Percentiles rank a stretch among this genome's conserved stretches.
Evolutionary conservation across 2,888 invertebrate genomes (phyloP).

Genomic region (Alloplasta piceator): DNA sequence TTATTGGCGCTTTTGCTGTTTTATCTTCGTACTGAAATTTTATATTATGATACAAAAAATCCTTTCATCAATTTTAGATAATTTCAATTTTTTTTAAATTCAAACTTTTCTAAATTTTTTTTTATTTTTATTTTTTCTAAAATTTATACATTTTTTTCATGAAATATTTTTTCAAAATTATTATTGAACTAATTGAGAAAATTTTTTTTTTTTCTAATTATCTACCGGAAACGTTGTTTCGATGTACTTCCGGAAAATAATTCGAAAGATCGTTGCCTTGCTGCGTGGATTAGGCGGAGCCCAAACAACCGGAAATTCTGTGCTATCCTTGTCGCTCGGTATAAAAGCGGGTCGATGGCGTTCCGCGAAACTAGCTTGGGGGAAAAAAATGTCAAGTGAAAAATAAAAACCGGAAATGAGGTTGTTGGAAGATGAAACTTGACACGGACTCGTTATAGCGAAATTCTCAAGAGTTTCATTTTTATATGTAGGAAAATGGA

Average conservation of each 20-base stretch:
- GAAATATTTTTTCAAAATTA: neutral
- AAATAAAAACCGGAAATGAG: slow-evolving; percentile 20
- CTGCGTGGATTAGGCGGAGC: slow-evolving; percentile 78
- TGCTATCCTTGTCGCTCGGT: slow-evolving; percentile 71
- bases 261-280: slow-evolving; percentile 76
- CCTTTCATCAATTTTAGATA: too few species aligned
- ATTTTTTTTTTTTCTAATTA: slow-evolving; percentile 2
- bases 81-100: too few species aligned
- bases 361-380: slow-evolving; percentile 73
- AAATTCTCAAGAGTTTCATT: slow-evolving; percentile 25
- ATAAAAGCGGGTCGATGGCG: slow-evolving; percentile 75
- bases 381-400: neutral
- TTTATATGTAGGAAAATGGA: slow-evolving; percentile 2
- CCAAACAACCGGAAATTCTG: slow-evolving; percentile 77
- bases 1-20: slow-evolving; percentile 75
- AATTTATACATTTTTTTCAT: neutral
- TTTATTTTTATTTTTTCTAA: too few species aligned
- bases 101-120: too few species aligned
- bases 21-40: slow-evolving; percentile 78
- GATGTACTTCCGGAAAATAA: slow-evolving; percentile 78
- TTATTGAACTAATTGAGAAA: slow-evolving; percentile 13
- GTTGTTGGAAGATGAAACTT: slow-evolving; percentile 24
- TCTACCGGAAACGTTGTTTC: slow-evolving; percentile 77
- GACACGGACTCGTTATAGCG: slow-evolving; percentile 33
- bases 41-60: slow-evolving; percentile 18